A percentile compares a stretch with the other conserved stretches of the same genome.
phyloP scores from a whole-genome alignment of 2,888 invertebrate genomes.

The Brachypalpus laphriformis region DNA sequence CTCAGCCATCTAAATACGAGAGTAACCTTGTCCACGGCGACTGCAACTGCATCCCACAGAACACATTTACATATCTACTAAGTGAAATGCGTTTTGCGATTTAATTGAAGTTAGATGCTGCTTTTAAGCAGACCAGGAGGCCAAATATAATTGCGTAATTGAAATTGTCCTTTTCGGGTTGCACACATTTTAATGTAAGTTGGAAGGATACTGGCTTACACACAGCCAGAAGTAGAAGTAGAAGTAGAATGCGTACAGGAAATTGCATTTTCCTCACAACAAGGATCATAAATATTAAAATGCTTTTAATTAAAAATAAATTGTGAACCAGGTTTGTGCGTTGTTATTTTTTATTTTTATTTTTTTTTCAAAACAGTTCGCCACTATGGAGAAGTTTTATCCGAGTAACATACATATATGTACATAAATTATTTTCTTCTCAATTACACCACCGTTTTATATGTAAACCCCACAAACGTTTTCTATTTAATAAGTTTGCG shows the following conservation, averaged over 20 bases:
- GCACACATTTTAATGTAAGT: slow-evolving; percentile 58
- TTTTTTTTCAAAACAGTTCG: not conserved
- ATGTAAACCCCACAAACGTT: slow-evolving; percentile 2
- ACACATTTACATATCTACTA: slow-evolving; percentile 58
- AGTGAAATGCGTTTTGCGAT: slow-evolving; percentile 69
- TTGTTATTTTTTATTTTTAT: not conserved
- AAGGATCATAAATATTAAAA: slow-evolving; percentile 50
- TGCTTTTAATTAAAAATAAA: slow-evolving; percentile 65
- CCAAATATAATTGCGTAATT: slow-evolving; percentile 65
- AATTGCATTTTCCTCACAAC: slow-evolving; percentile 46
- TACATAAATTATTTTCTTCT: not conserved
- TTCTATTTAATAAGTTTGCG: slow-evolving; percentile 16
- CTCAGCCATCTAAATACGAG: not conserved
- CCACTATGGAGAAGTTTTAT: not conserved
- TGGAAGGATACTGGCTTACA: slow-evolving; percentile 17
- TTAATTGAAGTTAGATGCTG: slow-evolving; percentile 62
- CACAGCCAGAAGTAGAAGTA: not conserved
- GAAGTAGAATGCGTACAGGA: slow-evolving; percentile 38
- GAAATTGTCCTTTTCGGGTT: slow-evolving; percentile 60
- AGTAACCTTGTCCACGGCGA: slow-evolving; percentile 18
- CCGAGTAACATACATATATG: not conserved
- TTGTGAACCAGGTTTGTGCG: slow-evolving; percentile 28
- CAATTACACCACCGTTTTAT: not conserved
- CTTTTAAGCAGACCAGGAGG: slow-evolving; percentile 15
- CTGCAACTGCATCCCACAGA: slow-evolving; percentile 37